Conservation (phyloP, 2,113 vertebrate species). For the Daphoenositta chrysoptera region DNA sequence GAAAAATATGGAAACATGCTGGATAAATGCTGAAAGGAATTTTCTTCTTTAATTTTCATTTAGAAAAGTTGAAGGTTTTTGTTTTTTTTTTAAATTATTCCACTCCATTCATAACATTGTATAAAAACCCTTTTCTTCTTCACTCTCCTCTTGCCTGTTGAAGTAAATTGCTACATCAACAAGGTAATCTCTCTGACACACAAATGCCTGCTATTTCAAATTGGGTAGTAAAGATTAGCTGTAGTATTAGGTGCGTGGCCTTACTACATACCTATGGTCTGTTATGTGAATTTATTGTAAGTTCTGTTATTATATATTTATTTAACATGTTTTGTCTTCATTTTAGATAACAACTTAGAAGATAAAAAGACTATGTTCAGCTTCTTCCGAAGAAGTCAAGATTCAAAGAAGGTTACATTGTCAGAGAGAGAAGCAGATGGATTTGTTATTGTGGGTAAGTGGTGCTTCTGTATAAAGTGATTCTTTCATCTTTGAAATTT, state of each 20-base stretch:
- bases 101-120: background rate
- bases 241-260: background rate
- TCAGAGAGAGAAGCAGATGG: conserved; percentile 87
- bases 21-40: background rate
- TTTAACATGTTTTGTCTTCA: background rate
- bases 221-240: background rate
- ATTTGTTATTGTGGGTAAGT: conserved; percentile 92
- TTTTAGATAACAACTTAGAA: conserved; percentile 32
- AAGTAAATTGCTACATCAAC: background rate
- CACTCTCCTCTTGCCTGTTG: background rate
- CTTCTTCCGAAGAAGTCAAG: conserved; percentile 84
- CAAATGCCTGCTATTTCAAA: background rate
- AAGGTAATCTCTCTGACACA: background rate
- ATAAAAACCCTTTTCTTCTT: background rate
- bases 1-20: background rate
- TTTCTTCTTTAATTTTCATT: background rate
- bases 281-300: background rate
- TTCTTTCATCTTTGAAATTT: background rate
- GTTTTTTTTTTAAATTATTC: background rate
- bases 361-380: conserved; percentile 77
- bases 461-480: background rate
- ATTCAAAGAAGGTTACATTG: conserved; percentile 78
- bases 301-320: background rate
- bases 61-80: background rate
- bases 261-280: background rate